Evolutionary conservation across 2,888 invertebrate species (phyloP).

Genomic region (Ophion slaviceki): DNA sequence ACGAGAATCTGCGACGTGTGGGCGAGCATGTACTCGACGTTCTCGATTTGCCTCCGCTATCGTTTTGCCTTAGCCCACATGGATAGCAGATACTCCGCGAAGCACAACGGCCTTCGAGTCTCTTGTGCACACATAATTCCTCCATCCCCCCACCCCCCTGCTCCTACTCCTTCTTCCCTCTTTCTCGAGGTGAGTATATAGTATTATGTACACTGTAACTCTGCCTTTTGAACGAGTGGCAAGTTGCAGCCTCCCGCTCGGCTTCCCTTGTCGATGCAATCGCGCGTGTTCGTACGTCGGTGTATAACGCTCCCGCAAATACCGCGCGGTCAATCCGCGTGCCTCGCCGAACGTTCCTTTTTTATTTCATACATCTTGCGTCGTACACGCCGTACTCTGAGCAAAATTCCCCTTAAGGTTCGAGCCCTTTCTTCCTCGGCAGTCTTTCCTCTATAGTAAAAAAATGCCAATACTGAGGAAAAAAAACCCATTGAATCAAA

Average conservation of each 20-base stretch:
- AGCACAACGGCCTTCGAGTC: conserved; percentile 60
- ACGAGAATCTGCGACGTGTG: conserved; percentile 53
- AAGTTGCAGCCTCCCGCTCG: conserved; percentile 54
- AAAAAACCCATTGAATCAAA: too few species aligned
- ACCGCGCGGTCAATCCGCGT: conserved; percentile 59
- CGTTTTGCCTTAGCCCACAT: conserved; percentile 57
- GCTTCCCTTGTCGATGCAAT: conserved; percentile 62
- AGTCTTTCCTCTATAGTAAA: too few species aligned
- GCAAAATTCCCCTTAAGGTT: conserved; percentile 16
- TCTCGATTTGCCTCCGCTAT: conserved; percentile 47
- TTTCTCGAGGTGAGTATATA: conserved; percentile 5
- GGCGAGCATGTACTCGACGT: conserved; percentile 53
- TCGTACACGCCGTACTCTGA: conserved; percentile 47
- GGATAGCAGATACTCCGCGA: conserved; percentile 49
- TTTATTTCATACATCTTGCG: conserved; percentile 3
- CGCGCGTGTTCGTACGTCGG: conserved; percentile 20
- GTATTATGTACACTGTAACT: conserved; percentile 46
- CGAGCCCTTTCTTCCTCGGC: background rate
- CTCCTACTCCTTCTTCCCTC: background rate
- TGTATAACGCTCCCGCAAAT: conserved; percentile 54
- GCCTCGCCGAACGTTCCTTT: conserved; percentile 33
- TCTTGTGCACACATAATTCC: conserved; percentile 29
- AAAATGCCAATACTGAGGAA: too few species aligned
- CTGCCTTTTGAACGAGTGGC: conserved; percentile 38
- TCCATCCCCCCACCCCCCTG: conserved; percentile 21